Percentiles rank a stretch among this genome's conserved stretches.
Evolutionary conservation across 2,888 invertebrate genomes (phyloP).

Genomic region (Monochamus alternatus): DNA sequence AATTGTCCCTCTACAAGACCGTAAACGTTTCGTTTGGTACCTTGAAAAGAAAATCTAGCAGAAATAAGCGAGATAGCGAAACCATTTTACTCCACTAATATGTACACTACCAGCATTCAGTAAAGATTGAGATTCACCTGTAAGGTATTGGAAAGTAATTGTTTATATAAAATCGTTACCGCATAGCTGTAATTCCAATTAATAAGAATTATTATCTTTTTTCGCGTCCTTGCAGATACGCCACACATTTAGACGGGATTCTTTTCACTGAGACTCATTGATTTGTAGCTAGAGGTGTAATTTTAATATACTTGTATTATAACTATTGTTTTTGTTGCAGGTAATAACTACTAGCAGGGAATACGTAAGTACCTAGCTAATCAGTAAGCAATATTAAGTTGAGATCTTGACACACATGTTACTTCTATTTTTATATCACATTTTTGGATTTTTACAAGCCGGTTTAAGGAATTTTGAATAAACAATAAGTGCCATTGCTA

Average conservation of each 20-base stretch:
- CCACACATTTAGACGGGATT: not conserved
- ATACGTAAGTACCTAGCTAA: not conserved
- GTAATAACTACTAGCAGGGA: not conserved
- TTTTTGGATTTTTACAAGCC: no score
- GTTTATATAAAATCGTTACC: not conserved
- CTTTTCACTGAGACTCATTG: not conserved
- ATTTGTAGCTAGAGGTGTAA: not conserved
- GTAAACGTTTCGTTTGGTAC: no score
- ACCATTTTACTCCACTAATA: no score
- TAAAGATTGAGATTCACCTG: not conserved
- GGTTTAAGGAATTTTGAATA: no score
- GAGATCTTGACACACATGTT: not conserved
- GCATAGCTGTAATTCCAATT: constrained; percentile 8
- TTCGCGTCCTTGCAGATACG: not conserved
- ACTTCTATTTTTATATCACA: no score
- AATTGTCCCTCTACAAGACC: no score
- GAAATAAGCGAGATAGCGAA: no score
- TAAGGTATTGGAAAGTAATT: constrained; percentile 1
- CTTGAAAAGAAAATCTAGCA: no score
- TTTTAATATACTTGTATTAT: not conserved
- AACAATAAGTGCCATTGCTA: no score
- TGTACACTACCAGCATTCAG: not conserved
- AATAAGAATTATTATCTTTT: constrained; percentile 8
- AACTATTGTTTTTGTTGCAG: constrained; percentile 10
- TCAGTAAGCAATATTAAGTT: not conserved